Evolutionary conservation across 35 echinoderm and acorn worm species (phyloP), one percentile per base, ranked within the genome.

Genomic region (Ophiothrix spiculata): DNA sequence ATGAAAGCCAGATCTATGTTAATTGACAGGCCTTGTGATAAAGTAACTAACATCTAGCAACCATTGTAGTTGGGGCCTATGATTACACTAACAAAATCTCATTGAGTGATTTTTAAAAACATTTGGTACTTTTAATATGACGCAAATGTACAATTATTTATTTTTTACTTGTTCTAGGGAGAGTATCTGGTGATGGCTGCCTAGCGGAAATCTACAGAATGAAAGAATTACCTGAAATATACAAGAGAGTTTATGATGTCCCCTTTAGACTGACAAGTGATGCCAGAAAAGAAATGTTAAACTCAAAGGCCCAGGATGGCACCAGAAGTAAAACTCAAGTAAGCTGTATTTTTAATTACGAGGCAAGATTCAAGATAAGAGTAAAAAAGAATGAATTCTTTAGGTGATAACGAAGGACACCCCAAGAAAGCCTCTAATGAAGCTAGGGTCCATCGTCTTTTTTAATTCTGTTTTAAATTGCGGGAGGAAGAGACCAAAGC

Each of bases 191-290:
- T 74, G 80, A 38, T 0, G 75, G 25, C 8, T 90, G 74, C 63
- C 46, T 75, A 42, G 75, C 45, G 11, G 88, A 90, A 41, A 90
- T 90, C 54, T 12, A 77, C 12, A 31, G 88, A 4, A 90, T 90
- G 88, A 78, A 90, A 38, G 88, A 83, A 75, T 35, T 83, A 35
- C 81, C 88, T 1, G 19, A 54, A 29, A 64, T 89, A 1, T 81
- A 90, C 39, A 12, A 63, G 79, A 75, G 42, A 75, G 88, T 90
- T 3, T 90, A 90, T 90, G 88, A 90, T 29, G 60, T 13, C n/a
- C 88, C 81, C 0, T 90, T 90, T 29, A 36, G 49, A 33, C 41
- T 84, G 1, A 33, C 81, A 46, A 41, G 40, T 49, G 39, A 45
- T 77, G 31, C 76, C 32, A 38, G 37, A 10, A 12, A 77, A 12